Percentiles rank a stretch among this genome's conserved stretches.
phyloP scores from a whole-genome alignment of 2,797 vertebrate genomes.

The Discoglossus pictus region DNA sequence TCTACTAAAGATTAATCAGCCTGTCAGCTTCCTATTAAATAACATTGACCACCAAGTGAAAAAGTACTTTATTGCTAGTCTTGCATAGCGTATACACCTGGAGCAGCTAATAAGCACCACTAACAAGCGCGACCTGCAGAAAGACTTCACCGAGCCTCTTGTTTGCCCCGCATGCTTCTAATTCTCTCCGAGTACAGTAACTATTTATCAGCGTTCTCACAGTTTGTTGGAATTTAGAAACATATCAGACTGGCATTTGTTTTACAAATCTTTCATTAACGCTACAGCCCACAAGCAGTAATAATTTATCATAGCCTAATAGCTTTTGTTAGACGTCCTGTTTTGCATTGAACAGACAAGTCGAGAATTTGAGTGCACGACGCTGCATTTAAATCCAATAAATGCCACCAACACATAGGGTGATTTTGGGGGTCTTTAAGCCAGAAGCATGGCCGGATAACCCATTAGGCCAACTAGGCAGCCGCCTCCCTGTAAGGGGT shows the following conservation, averaged over 20 bases:
- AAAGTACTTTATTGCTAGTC: background rate
- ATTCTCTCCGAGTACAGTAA: background rate
- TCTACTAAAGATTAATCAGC: no score
- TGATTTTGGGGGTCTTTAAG: no score
- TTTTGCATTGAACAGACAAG: background rate
- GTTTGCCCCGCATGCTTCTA: background rate
- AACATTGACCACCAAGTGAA: constrained; percentile 1
- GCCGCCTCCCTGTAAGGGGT: no score
- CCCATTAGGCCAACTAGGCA: no score
- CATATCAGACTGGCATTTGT: background rate
- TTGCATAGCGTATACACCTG: background rate
- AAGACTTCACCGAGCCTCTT: background rate
- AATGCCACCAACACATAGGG: no score
- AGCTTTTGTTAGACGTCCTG: background rate
- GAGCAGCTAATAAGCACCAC: background rate
- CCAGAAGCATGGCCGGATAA: no score
- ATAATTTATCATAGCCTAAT: background rate
- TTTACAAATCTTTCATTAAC: constrained; percentile 1
- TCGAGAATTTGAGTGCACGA: no score
- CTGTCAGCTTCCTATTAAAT: no score
- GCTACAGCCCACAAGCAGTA: background rate
- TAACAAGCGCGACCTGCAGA: background rate
- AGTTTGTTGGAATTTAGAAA: background rate
- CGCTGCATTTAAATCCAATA: no score
- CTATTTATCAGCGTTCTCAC: constrained; percentile 2